Conservation (phyloP, 35 echinoderm and acorn worm species). For the Stichopus chloronotus region DNA sequence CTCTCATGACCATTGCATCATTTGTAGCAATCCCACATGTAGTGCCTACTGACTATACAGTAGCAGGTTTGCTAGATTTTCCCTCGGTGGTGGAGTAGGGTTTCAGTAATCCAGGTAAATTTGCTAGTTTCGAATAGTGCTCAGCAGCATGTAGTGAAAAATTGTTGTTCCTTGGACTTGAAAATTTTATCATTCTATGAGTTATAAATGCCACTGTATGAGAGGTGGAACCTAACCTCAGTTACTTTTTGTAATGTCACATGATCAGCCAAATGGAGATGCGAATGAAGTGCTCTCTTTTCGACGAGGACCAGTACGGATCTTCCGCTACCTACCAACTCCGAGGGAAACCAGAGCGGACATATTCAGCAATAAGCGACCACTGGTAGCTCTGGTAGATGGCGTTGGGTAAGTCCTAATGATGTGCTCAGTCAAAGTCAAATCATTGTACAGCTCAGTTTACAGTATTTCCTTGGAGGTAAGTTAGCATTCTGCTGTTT, state of each 20-base stretch:
- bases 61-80: too few species aligned
- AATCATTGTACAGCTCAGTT: not conserved
- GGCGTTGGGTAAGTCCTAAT: constrained; percentile 74
- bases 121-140: too few species aligned
- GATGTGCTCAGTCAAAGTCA: not conserved
- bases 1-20: too few species aligned
- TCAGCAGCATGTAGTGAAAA: too few species aligned
- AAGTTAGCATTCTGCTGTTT: not conserved
- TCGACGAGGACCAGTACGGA: constrained; percentile 81
- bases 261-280: constrained; percentile 81
- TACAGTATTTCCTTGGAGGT: not conserved
- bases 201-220: too few species aligned
- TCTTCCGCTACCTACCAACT: constrained; percentile 74
- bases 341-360: constrained; percentile 53
- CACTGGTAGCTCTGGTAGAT: constrained; percentile 88
- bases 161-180: too few species aligned
- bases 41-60: too few species aligned
- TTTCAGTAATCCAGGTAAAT: too few species aligned
- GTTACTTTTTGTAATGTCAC: not conserved
- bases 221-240: too few species aligned
- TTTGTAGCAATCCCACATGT: too few species aligned
- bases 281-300: constrained; percentile 92
- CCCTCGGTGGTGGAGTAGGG: too few species aligned
- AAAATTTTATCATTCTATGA: too few species aligned
- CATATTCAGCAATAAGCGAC: constrained; percentile 76